Base-by-base conservation (phyloP, 2,797 vertebrate species). In the Knipowitschia caucasica region DNA sequence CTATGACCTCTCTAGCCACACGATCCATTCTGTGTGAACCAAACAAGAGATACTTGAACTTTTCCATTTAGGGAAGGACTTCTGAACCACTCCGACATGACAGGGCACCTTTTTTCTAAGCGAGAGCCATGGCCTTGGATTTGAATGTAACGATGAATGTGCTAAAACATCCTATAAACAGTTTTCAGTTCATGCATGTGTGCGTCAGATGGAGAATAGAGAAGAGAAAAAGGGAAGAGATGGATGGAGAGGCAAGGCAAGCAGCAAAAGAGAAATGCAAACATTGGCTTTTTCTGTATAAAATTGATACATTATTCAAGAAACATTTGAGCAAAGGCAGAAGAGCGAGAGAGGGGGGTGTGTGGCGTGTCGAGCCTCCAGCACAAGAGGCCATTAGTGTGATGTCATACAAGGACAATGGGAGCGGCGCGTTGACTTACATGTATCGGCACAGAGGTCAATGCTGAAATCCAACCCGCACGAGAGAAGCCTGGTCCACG, bases 231-330 rank as follows among this genome's bases (percentile, higher is more conserved):
- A 39, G 10, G 12, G 38, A 40, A 23, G 21, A 14, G 36, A 39
- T 11, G 12, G 38, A 40, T 12, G 21, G 38, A 40, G 20, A 40
- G 62, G 10, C 54, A 50, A 50, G 61, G 62, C 60, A 61, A 67
- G 69, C 20, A 50, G 8, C 63, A 64, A 70, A 47, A 53, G 68
- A 68, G 82, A 84, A 88, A 87, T 80, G 87, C 87, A 89, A 89
- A 89, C 88, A 90, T 81, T 74, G 87, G 81, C 73, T 36, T 87
- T 49, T 89, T 89, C 77, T 71, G 80, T 82, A 24, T 43, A 73
- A 77, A 88, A 85, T 73, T 61, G 74, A 88, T 89, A 84, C 83
- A 89, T 89, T 87, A 89, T 90, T 90, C 83, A 89, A 87, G 67
- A 84, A 82, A 81, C 70, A 83, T 86, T 69, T 81, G 49, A 75